phyloP scores from a whole-genome alignment of 2,113 vertebrate genomes.

The Perccottus glenii region DNA sequence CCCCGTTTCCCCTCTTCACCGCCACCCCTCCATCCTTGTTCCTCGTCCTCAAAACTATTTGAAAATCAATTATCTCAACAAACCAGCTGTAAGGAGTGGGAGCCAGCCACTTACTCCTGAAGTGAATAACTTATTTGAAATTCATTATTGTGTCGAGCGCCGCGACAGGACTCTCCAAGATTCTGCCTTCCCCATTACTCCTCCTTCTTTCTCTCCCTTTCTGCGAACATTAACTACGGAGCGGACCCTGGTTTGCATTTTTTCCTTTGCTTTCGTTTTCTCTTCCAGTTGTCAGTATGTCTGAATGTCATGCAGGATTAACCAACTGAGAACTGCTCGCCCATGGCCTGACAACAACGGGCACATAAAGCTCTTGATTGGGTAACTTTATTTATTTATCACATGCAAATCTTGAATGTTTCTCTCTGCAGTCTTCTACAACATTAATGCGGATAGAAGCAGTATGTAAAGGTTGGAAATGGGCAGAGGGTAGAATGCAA shows the following conservation, averaged over 20 bases:
- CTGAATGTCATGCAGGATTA: conserved; percentile 83
- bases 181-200: conserved; percentile 55
- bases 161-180: conserved; percentile 79
- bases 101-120: conserved; percentile 91
- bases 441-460: conserved; percentile 63
- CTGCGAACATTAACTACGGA: conserved; percentile 63
- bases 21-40: conserved; percentile 58
- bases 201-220: conserved; percentile 13
- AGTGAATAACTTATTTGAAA: conserved; percentile 94
- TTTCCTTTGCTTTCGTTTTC: conserved; percentile 7
- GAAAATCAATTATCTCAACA: conserved; percentile 96
- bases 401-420: conserved; percentile 79
- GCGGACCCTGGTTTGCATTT: conserved; percentile 69
- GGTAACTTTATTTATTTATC: conserved; percentile 78
- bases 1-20: background rate
- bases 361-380: conserved; percentile 66
- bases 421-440: conserved; percentile 27
- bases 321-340: conserved; percentile 75
- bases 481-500: background rate
- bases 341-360: conserved; percentile 22
- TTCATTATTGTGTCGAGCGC: conserved; percentile 87
- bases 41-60: conserved; percentile 90
- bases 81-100: conserved; percentile 90
- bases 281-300: conserved; percentile 27
- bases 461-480: conserved; percentile 33